Evolutionary conservation across 2,888 invertebrate genomes (phyloP).

Genomic region (Electrophaes corylata): DNA sequence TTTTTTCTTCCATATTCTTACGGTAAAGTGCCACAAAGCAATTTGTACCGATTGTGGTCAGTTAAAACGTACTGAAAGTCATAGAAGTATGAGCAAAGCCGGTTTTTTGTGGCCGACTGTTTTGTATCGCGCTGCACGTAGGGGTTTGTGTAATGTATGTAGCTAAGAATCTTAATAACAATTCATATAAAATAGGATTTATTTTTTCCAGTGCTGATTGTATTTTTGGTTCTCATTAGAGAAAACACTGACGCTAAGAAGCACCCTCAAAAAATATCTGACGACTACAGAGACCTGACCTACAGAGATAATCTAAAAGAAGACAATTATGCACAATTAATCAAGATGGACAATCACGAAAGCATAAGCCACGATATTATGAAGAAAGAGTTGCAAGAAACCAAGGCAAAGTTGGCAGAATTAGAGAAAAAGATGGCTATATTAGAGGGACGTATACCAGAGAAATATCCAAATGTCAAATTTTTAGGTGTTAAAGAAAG

Average conservation of each 20-base stretch:
- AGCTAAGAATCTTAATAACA: too few relatives aligned
- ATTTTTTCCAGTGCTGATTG: slow-evolving; percentile 62
- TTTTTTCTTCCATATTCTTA: too few relatives aligned
- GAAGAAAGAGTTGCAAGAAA: slow-evolving; percentile 84
- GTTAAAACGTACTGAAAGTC: too few relatives aligned
- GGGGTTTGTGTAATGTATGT: too few relatives aligned
- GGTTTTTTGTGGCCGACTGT: background rate
- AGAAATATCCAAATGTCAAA: slow-evolving; percentile 95
- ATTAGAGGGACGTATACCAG: slow-evolving; percentile 89
- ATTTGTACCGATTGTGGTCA: too few relatives aligned
- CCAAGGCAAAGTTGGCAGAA: slow-evolving; percentile 85
- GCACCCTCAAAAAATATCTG: slow-evolving; percentile 53
- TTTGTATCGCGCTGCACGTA: background rate
- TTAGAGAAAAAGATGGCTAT: slow-evolving; percentile 89
- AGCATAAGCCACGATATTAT: slow-evolving; percentile 54
- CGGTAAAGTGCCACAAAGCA: too few relatives aligned
- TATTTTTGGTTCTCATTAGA: slow-evolving; percentile 59
- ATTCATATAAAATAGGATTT: too few relatives aligned
- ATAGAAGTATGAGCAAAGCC: background rate
- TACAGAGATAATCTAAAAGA: slow-evolving; percentile 58
- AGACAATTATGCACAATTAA: slow-evolving; percentile 45
- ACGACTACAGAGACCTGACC: slow-evolving; percentile 54
- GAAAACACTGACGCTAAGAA: slow-evolving; percentile 36
- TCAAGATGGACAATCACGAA: slow-evolving; percentile 52
- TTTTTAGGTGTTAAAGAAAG: slow-evolving; percentile 96